These are phyloP conservation scores for Melinaea menophilus DNA, from an alignment of 2,888 invertebrate genomes.

Conservation along the genomic window DNA sequence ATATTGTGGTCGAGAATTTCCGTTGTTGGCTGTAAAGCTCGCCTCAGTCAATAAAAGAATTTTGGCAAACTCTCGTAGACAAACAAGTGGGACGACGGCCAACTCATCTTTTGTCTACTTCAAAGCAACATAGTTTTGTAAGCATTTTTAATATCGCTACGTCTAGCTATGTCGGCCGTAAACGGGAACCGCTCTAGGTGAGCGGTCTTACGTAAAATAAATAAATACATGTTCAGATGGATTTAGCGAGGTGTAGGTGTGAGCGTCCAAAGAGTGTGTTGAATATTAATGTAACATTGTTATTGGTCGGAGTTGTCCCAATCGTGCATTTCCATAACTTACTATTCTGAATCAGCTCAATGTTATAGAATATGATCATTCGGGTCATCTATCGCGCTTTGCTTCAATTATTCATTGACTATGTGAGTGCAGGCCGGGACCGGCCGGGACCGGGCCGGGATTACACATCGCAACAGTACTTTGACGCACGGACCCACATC, in stretches of 20 bases:
- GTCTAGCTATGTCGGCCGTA: constrained; percentile 46
- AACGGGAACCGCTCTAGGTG: constrained; percentile 34
- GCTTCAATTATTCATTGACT: constrained; percentile 59
- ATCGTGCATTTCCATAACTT: constrained; percentile 78
- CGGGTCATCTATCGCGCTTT: constrained; percentile 50
- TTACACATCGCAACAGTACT: too few relatives aligned
- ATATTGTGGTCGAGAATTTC: constrained; percentile 49
- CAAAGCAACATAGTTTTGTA: constrained; percentile 69
- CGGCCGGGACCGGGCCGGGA: constrained; percentile 18
- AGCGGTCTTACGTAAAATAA: constrained; percentile 24
- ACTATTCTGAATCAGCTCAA: constrained; percentile 74
- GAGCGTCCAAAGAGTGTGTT: constrained; percentile 72
- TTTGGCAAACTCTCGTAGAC: constrained; percentile 76
- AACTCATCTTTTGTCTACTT: constrained; percentile 75
- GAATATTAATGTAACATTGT: constrained; percentile 78
- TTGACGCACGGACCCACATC: too few relatives aligned
- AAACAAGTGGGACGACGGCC: constrained; percentile 75
- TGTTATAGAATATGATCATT: constrained; percentile 69
- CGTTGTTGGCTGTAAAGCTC: constrained; percentile 58
- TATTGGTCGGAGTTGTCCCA: constrained; percentile 76
- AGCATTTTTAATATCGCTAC: constrained; percentile 63
- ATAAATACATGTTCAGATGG: constrained; percentile 10
- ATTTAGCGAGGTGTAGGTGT: constrained; percentile 54
- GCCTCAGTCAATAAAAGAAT: constrained; percentile 74
- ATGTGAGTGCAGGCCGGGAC: constrained; percentile 43